These are phyloP conservation scores for Stenodera caucasica DNA, from an alignment of 2,888 invertebrate species.

Conservation along the genomic window DNA sequence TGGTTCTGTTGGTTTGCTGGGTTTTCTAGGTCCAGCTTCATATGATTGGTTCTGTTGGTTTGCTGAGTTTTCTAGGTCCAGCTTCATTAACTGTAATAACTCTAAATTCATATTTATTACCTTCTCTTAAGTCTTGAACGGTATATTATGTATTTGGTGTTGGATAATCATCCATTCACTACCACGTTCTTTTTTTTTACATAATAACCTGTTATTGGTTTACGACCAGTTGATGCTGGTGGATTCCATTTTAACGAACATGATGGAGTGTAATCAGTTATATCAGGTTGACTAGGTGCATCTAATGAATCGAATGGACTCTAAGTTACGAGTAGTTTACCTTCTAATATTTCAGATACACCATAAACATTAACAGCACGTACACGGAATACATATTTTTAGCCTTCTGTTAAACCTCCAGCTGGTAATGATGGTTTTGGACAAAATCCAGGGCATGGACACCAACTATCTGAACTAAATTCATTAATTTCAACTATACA, in stretches of 20 bases:
- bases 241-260: slow-evolving; percentile 90
- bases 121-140: slow-evolving; percentile 88
- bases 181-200: slow-evolving; percentile 94
- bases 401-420: slow-evolving; percentile 89
- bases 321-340: slow-evolving; percentile 88
- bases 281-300: slow-evolving; percentile 82
- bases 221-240: slow-evolving; percentile 87
- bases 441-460: slow-evolving; percentile 90
- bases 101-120: slow-evolving; percentile 92
- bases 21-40: too few species aligned
- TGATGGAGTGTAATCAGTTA: slow-evolving; percentile 75
- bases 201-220: slow-evolving; percentile 87
- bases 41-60: too few species aligned
- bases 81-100: slow-evolving; percentile 96
- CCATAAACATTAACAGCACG: slow-evolving; percentile 97
- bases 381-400: slow-evolving; percentile 91
- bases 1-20: slow-evolving; percentile 92
- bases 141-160: slow-evolving; percentile 89
- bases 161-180: slow-evolving; percentile 94
- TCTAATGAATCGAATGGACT: slow-evolving; percentile 96
- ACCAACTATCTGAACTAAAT: slow-evolving; percentile 90
- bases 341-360: slow-evolving; percentile 89
- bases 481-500: slow-evolving; percentile 96
- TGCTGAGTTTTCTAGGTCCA: slow-evolving; percentile 94
- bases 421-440: slow-evolving; percentile 89